Conservation (phyloP, 2,113 vertebrate species). For the Ameiurus melas region DNA sequence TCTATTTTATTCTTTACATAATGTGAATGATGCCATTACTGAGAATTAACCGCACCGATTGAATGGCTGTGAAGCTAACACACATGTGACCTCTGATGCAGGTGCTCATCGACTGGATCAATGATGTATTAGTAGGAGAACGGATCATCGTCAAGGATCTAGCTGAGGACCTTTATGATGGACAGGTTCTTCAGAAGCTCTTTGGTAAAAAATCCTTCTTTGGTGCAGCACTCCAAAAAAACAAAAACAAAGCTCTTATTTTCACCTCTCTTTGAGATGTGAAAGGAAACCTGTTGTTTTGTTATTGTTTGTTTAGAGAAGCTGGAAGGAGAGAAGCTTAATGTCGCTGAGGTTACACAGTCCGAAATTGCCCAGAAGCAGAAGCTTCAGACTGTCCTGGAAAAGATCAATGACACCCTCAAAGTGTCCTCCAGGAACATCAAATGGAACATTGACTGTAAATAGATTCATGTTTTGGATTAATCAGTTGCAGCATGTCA, state of each 20-base stretch:
- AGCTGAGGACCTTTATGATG: conserved; percentile 86
- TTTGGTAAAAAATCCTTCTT: conserved; percentile 76
- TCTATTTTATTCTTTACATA: not conserved
- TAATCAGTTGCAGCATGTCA: conserved; percentile 1
- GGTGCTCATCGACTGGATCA: conserved; percentile 93
- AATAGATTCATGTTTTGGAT: conserved; percentile 60
- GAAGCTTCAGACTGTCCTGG: conserved; percentile 86
- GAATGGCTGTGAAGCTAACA: not conserved
- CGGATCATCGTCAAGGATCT: conserved; percentile 90
- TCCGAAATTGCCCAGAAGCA: conserved; percentile 90
- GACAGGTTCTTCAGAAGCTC: conserved; percentile 88
- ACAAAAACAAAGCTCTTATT: not conserved
- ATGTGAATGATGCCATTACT: not conserved
- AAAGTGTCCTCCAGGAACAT: conserved; percentile 83
- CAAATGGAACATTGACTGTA: conserved; percentile 88
- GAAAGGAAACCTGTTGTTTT: conserved; percentile 1
- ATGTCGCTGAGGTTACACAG: conserved; percentile 88
- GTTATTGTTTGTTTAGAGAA: conserved; percentile 69
- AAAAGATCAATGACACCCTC: conserved; percentile 88
- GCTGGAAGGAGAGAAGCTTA: conserved; percentile 85
- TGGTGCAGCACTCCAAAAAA: not conserved
- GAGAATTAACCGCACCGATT: not conserved
- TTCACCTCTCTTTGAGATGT: conserved; percentile 1
- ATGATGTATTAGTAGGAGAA: conserved; percentile 86
- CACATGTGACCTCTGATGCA: conserved; percentile 47